Conservation (phyloP, 2,888 invertebrate genomes). For the Tenthredo scrophulariae region DNA sequence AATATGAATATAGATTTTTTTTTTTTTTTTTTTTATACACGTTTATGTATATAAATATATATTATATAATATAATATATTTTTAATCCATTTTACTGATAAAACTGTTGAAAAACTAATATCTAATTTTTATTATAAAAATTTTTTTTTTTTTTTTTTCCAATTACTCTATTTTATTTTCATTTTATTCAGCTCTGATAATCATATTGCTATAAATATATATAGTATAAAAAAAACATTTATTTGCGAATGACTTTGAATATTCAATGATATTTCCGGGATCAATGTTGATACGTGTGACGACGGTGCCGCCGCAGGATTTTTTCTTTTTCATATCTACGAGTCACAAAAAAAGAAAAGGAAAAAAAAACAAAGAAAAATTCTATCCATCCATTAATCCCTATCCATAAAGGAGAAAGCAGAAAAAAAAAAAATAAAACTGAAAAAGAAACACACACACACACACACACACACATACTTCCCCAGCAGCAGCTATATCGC, state of each 20-base stretch:
- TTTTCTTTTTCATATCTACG: not conserved
- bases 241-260: constrained; percentile 28
- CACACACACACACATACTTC: not conserved
- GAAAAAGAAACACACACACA: not conserved
- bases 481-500: not conserved
- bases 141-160: too few relatives aligned
- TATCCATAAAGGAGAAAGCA: not conserved
- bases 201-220: not conserved
- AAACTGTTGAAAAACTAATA: not conserved
- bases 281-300: not conserved
- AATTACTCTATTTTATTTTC: not conserved
- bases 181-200: not conserved
- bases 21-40: not conserved
- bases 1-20: constrained; percentile 58
- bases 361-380: not conserved
- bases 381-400: not conserved
- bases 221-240: too few relatives aligned
- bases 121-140: not conserved
- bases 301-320: not conserved
- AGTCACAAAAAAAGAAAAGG: not conserved
- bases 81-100: not conserved
- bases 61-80: not conserved
- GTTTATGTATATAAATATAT: not conserved
- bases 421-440: not conserved
- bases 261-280: not conserved